These are phyloP conservation scores for Campaea margaritaria DNA, from an alignment of 2,888 invertebrate species.

Conservation along the genomic window DNA sequence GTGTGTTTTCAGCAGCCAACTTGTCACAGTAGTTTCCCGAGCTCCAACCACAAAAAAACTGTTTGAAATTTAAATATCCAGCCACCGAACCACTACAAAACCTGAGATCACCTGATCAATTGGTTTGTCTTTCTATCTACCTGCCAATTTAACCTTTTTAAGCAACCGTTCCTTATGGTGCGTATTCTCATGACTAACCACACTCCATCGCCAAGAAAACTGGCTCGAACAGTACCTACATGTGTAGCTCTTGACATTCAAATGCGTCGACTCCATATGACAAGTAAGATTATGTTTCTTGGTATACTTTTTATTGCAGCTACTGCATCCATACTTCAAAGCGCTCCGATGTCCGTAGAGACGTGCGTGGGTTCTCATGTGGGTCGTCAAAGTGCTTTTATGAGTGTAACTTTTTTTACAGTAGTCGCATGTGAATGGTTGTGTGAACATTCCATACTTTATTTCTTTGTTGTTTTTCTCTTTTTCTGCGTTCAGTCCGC, in stretches of 20 bases:
- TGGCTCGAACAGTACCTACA: slow-evolving; percentile 7
- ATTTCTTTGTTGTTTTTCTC: neutral
- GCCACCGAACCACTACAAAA: too few relatives aligned
- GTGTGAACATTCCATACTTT: slow-evolving; percentile 47
- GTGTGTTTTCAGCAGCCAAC: too few relatives aligned
- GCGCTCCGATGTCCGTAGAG: too few relatives aligned
- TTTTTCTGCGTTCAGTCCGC: neutral
- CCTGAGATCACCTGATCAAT: too few relatives aligned
- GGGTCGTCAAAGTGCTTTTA: neutral
- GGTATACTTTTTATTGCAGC: slow-evolving; percentile 6
- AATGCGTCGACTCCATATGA: slow-evolving; percentile 5
- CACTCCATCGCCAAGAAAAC: neutral
- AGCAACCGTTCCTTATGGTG: neutral
- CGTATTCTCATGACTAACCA: slow-evolving; percentile 5
- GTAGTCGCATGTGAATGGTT: slow-evolving; percentile 24
- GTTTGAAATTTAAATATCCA: too few relatives aligned
- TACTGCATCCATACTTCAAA: neutral
- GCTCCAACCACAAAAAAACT: too few relatives aligned
- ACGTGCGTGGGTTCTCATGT: slow-evolving; percentile 1
- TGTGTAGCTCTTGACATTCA: neutral
- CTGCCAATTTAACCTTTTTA: too few relatives aligned
- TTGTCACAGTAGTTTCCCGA: too few relatives aligned
- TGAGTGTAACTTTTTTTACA: slow-evolving; percentile 20
- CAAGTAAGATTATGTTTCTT: slow-evolving; percentile 7
- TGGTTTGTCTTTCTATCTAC: too few relatives aligned